Evolutionary conservation across 23 tunicate genomes (phyloP), one percentile per base, ranked within the genome.

Genomic region (Trididemnum nubilum): DNA sequence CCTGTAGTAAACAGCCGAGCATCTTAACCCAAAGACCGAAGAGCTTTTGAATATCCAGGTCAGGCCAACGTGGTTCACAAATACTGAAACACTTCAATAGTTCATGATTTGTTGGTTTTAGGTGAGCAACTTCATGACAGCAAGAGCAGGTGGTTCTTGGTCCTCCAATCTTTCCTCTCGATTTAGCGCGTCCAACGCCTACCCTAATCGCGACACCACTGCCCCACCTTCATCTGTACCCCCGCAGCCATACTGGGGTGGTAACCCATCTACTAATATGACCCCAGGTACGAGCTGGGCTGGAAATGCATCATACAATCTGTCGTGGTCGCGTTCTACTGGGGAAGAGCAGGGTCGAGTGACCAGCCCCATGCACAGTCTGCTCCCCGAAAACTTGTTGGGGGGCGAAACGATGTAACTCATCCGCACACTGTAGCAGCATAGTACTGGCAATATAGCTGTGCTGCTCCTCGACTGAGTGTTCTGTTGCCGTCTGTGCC

Each of bases 321-420:
- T 73, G 54, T 64, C 91, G 31, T 92, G 97, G 97, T 82, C 92
- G 0, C 67, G 88, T 12, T 65, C 77, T 5, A 81, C 78, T 4
- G 86, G 85, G 2, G 97, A 92, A 22, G 88, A 92, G 35, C 54
- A 72, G 51, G 59, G 81, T 0, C 91, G 97, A 25, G 78, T 86
- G 49, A 86, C 81, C 83, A 92, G 97, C 50, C 97, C 97, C 26
- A 74, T 85, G 59, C 88, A 92, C 72, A 83, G 82, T 64, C 85
- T 92, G 51, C 81, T 92, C 0, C 97, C 97, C 1, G 97, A 86
- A 72, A 92, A 92, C 79, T 82, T 92, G 34, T 80, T 92, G 23
- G 97, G 97, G 39, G 91, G 89, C 19, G 92, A 92, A 57, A 83
- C 81, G 38, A 82, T 92, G 91, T 92, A 79, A 52, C 35, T 7